phyloP scores from a whole-genome alignment of 2,113 vertebrate genomes.

The Sus scrofa region T2T-Sscrofa CM000815.6:130170001-130170500 shows the following conservation, averaged over 20 bases:
- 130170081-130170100: not conserved
- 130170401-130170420: too few species aligned
- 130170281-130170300: slow-evolving; percentile 11
- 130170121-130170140: slow-evolving; percentile 15
- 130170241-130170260: slow-evolving; percentile 16
- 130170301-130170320: not conserved
- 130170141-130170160: not conserved
- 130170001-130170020: too few species aligned
- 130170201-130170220: not conserved
- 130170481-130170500: too few species aligned
- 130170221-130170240: slow-evolving; percentile 14
- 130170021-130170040: not conserved
- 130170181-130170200: not conserved
- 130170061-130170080: slow-evolving; percentile 22
- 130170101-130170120: not conserved
- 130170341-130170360: too few species aligned
- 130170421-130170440: too few species aligned
- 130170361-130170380: too few species aligned
- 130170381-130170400: too few species aligned
- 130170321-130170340: too few species aligned
- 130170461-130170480: too few species aligned
- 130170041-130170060: not conserved
- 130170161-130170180: not conserved
- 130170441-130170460: too few species aligned
- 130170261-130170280: not conserved